Evolutionary conservation across 2,888 invertebrate genomes (phyloP).

Genomic region (Sipha maydis): DNA sequence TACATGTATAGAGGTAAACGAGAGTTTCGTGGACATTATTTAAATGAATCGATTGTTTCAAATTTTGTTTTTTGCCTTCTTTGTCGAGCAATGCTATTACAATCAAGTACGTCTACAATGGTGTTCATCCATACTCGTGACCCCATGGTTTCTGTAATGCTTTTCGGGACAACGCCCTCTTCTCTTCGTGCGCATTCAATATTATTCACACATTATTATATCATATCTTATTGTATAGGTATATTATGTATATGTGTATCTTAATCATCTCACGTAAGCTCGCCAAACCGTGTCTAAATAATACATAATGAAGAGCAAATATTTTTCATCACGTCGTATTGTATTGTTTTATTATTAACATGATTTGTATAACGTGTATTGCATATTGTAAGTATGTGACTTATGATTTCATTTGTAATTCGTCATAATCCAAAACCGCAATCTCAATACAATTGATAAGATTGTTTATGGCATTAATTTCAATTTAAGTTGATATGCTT

Average conservation of each 20-base stretch:
- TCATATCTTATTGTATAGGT: not conserved
- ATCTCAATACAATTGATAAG: no score
- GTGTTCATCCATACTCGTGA: slow-evolving; percentile 10
- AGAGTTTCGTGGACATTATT: not conserved
- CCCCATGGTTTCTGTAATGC: slow-evolving; percentile 9
- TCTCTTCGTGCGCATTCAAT: not conserved
- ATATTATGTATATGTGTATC: not conserved
- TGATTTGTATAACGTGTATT: not conserved
- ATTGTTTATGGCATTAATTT: no score
- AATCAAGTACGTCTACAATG: no score
- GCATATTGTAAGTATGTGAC: no score
- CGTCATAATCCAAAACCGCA: no score
- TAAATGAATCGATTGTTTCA: not conserved
- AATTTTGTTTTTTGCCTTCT: not conserved
- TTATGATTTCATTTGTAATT: no score
- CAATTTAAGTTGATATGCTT: no score
- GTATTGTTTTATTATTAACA: not conserved
- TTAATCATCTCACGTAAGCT: not conserved
- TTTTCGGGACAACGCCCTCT: slow-evolving; percentile 51
- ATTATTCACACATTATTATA: not conserved
- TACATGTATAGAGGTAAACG: not conserved
- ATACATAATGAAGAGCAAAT: not conserved
- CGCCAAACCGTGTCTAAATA: slow-evolving; percentile 14
- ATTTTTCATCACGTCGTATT: not conserved
- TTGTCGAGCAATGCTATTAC: not conserved